Evolutionary conservation across 2,797 vertebrate genomes (phyloP), one percentile per base, ranked within the genome.

Genomic region (Erethizon dorsatum): DNA sequence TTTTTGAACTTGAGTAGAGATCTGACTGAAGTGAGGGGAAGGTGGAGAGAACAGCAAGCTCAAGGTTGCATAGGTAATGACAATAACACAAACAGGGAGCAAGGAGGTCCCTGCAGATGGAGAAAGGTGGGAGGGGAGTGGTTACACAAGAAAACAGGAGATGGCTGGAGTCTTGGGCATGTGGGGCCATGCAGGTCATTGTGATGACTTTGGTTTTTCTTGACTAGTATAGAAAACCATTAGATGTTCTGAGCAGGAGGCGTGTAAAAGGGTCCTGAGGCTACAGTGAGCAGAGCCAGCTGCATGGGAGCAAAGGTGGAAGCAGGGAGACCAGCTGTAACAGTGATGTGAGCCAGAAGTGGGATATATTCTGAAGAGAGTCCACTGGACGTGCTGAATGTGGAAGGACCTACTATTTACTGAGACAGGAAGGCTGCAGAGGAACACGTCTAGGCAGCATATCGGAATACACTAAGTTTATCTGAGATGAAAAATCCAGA

Each of bases 401-500:
- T 50, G 57, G 31, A 57, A 50, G 79, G n/a, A 91, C 24, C 31
- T 92, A 37, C 12, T 57, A 77, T 33, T 90, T 92, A 69, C 28
- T 52, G n/a, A 91, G 78, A 65, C 1, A 20, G 78, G 50, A 83
- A 92, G 45, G 75, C 41, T 59, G 2, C 45, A 95, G 59, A 92
- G 41, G 26, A 57, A 96, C 18, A 69, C 57, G 50, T 67, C n/a
- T 82, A 77, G 45, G 61, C 22, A 90, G 71, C 96, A 94, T 89
- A 89, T 52, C 14, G 86, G 45, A 67, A 56, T 47, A 83, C 15
- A 86, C 2, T 73, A 63, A 71, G 7, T 65, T 92, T 83, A 37
- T 92, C 45, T 63, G 75, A 95, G 52, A 56, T 73, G 50, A 52
- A 33, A 93, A 79, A 26, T 67, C 37, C 24, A 79, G 61, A 87